A percentile compares a stretch with the other conserved stretches of the same genome.
Conservation (phyloP, 2,797 vertebrate genomes). For the Fistularia tabacaria region DNA sequence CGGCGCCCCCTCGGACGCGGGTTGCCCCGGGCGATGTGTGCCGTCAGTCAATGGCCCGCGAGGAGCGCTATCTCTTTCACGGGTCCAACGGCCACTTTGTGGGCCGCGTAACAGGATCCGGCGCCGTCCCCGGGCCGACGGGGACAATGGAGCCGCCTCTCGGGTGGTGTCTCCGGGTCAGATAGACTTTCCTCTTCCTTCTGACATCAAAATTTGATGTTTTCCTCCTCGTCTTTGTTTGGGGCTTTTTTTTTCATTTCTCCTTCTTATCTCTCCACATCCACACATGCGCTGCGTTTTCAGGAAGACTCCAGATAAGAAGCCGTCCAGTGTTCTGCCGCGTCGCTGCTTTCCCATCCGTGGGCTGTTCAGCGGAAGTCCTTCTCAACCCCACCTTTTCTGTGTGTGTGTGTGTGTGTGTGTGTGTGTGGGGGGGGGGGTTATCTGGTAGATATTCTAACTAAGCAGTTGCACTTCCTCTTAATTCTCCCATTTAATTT, state of each 20-base stretch:
- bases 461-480: too few species aligned
- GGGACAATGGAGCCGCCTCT: conserved; percentile 70
- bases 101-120: conserved; percentile 69
- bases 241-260: not conserved
- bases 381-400: too few species aligned
- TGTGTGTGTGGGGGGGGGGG: too few species aligned
- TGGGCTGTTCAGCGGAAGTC: too few species aligned
- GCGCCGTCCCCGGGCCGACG: conserved; percentile 50
- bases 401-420: too few species aligned
- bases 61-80: conserved; percentile 72
- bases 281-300: too few species aligned
- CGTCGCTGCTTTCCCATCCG: too few species aligned
- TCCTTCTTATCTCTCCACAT: too few species aligned
- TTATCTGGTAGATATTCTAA: too few species aligned
- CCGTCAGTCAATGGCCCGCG: conserved; percentile 57
- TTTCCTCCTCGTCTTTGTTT: conserved; percentile 14
- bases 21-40: conserved; percentile 63
- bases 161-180: conserved; percentile 63
- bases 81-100: conserved; percentile 71
- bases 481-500: too few species aligned
- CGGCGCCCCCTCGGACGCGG: conserved; percentile 56
- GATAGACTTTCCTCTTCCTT: conserved; percentile 65
- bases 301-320: too few species aligned
- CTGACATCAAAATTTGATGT: conserved; percentile 47
- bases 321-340: too few species aligned